These are phyloP conservation scores for Megaceryle maxima DNA, from an alignment of 2,113 vertebrate species.

Conservation along the genomic window DNA sequence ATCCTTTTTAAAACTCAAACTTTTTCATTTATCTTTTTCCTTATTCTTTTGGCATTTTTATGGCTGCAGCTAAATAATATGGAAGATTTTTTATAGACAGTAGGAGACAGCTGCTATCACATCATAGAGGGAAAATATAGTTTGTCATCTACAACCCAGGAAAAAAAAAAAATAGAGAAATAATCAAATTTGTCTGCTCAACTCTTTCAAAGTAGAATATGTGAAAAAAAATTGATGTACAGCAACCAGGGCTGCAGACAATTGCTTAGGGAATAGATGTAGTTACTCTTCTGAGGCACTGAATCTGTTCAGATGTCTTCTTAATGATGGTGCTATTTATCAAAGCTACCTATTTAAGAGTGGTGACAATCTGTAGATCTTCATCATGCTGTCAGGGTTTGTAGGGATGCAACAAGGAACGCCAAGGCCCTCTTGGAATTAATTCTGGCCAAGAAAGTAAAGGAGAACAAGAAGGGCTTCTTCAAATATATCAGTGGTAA, in stretches of 20 bases:
- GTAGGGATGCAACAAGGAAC: too few relatives aligned
- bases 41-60: conserved; percentile 15
- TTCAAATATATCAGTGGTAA: too few relatives aligned
- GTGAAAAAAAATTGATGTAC: background rate
- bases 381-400: too few relatives aligned
- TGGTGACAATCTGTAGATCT: background rate
- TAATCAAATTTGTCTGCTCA: background rate
- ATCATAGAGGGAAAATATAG: background rate
- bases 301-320: background rate
- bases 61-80: background rate
- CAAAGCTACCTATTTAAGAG: background rate
- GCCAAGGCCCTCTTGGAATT: too few relatives aligned
- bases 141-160: background rate
- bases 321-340: background rate
- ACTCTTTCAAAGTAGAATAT: background rate
- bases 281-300: background rate
- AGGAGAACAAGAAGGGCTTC: too few relatives aligned
- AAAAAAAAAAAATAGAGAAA: background rate
- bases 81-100: background rate
- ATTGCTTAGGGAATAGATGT: background rate
- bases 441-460: too few relatives aligned
- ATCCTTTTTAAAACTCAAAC: background rate
- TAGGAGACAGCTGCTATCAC: background rate
- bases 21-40: conserved; percentile 3
- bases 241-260: background rate